Conservation (phyloP, 2,113 vertebrate species). For the Synchiropus splendidus region DNA sequence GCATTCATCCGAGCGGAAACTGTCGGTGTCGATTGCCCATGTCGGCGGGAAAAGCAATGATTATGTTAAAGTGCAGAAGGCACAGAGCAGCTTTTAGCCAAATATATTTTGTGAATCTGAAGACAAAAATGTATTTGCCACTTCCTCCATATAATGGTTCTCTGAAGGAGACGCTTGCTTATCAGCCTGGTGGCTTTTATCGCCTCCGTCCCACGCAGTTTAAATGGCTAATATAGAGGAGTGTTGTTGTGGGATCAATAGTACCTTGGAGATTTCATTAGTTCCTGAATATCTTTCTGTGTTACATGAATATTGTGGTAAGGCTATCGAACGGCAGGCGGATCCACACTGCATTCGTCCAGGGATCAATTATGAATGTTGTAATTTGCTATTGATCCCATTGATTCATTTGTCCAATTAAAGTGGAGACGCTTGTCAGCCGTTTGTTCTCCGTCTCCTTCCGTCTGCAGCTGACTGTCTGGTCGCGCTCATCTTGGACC, state of each 20-base stretch:
- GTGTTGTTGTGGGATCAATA: constrained; percentile 34
- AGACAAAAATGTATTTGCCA: no score
- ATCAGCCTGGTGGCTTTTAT: no score
- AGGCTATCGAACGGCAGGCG: constrained; percentile 25
- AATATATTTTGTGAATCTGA: no score
- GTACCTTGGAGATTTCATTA: constrained; percentile 59
- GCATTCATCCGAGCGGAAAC: no score
- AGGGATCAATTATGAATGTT: constrained; percentile 60
- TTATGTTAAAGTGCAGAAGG: no score
- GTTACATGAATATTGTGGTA: constrained; percentile 54
- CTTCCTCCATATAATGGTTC: no score
- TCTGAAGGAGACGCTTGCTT: no score
- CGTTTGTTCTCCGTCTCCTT: constrained; percentile 18
- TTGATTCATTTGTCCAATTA: constrained; percentile 61
- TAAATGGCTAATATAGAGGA: constrained; percentile 20
- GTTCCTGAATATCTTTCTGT: constrained; percentile 48
- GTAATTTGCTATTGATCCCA: constrained; percentile 63
- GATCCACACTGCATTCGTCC: constrained; percentile 46
- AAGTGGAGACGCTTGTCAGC: constrained; percentile 35
- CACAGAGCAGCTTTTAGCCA: no score
- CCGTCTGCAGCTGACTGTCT: constrained; percentile 23
- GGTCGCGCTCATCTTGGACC: background rate
- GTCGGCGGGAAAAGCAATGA: no score
- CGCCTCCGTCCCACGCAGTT: no score
- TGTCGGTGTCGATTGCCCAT: no score